Base-by-base conservation (phyloP, 2,113 vertebrate genomes). In the Oncorhynchus nerka region DNA sequence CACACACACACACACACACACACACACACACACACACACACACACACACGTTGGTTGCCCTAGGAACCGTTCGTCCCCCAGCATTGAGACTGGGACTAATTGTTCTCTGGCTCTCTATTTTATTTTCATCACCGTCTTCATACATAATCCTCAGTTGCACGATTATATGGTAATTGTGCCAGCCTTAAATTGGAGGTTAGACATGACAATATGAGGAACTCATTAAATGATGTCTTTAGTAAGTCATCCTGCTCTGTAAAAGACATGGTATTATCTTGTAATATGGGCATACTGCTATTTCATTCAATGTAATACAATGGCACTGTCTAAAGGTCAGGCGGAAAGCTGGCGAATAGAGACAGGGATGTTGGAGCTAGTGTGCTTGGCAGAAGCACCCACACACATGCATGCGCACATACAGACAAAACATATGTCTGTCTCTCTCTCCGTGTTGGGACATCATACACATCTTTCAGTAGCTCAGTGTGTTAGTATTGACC, bases 21-120 rank as follows among this genome's bases (percentile, higher is more conserved):
- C 62, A 67, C 39, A 49, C 71, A 22, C 83, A 85, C 80, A 86
- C 84, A 81, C 83, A 73, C 68, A 20, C n/a, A 26, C 45, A 32
- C 28, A 61, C 26, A 72, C 51, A 59, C 45, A 84, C 87, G 68
- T 34, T 34, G 34, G 6, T 34, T 34, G 34, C 34, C 32, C 34
- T 34, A 34, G 34, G 34, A 34, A 34, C 34, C 6, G 8, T 9
- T 9, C 1, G 34, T 39, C 34, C 8, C 8, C 34, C 34, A 39
- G 19, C 4, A 57, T 57, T 57, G 19, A 57, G 55, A 57, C 16
- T 20, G 15, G 19, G 55, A 19, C 19, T 57, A 57, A 57, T 57
- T 57, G 55, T 57, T 57, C 55, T 57, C 55, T 57, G 55, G 55
- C 19, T 57, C 55, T 57, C 55, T 57, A 4, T 57, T 57, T 57